Base-by-base conservation (phyloP, 2,113 vertebrate species). In the Garra rufa region DNA sequence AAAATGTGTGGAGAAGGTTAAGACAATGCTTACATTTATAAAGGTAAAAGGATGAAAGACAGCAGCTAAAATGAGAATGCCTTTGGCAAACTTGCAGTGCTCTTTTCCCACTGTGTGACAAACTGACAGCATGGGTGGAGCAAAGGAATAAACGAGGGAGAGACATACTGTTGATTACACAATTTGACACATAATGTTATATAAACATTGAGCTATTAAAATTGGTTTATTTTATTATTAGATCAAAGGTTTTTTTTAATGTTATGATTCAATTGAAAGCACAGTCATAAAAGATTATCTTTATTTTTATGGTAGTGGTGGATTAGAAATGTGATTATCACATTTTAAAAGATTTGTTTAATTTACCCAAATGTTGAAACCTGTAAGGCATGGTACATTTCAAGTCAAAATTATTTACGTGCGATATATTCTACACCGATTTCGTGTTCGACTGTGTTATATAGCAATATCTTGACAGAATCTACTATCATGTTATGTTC, bases 81-180 rank as follows among this genome's bases (percentile, higher is more conserved):
- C 80, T 82, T 65, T n/a, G 80, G 80, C 80, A 55, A n/a, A 52
- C 14, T 71, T 52, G 41, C 28, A 82, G 44, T 52, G 65, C 28
- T 15, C 13, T 82, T 52, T 82, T 82, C 43, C 48, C 61, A 65
- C 80, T 82, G 65, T 80, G n/a, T 75, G 73, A 55, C 26, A 82
- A 82, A 82, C 46, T 82, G 80, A 82, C 80, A 82, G 61, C 63
- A 48, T 46, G 57, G 63, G 78, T 81, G 78, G 63, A 65, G 63
- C 61, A 69, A 26, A 78, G 3, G 28, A 48, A 4, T 38, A 34
- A 28, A 75, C 1, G 15, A 9, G 24, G 15, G 15, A 48, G 13
- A 67, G 63, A 67, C 30, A 38, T 3, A 50, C 26, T 30, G 50
- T 30, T 52, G 71, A 57, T 41, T 77, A 41, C 21, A 63, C 55